Conservation (phyloP, 2,888 invertebrate species). For the Malachius bipustulatus region DNA sequence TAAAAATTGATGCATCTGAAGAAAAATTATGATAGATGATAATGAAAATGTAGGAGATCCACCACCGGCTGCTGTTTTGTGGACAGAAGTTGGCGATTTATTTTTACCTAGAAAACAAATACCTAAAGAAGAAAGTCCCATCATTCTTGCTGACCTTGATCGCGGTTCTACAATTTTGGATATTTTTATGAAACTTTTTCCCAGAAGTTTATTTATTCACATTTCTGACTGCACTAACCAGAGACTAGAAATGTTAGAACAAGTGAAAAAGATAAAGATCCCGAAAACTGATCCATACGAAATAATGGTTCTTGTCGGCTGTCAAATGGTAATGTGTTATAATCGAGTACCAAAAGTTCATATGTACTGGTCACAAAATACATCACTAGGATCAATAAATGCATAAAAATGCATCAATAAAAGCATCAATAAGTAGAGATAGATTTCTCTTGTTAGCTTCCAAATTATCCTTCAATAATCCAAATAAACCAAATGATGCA, state of each 20-base stretch:
- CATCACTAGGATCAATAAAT: no score
- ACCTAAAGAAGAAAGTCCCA: neutral
- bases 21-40: no score
- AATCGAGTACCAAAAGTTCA: neutral
- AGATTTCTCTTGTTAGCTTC: conserved; percentile 3
- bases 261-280: conserved; percentile 1
- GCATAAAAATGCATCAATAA: no score
- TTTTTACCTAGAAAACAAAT: no score
- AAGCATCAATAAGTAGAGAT: conserved; percentile 5
- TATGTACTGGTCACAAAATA: neutral
- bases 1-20: no score
- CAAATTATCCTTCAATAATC: conserved; percentile 9
- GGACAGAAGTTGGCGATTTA: no score
- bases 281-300: neutral
- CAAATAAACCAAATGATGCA: conserved; percentile 4
- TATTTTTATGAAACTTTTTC: conserved; percentile 4
- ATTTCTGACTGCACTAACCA: conserved; percentile 6
- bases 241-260: no score
- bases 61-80: no score
- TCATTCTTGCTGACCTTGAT: neutral
- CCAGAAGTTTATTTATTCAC: neutral
- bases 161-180: neutral
- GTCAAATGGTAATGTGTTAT: neutral
- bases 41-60: no score
- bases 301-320: conserved; percentile 4